A percentile compares a stretch with the other conserved stretches of the same genome.
These are phyloP conservation scores for Idris sp. DNA, from an alignment of 1,140 invertebrate species.

Conservation along the genomic window DNA sequence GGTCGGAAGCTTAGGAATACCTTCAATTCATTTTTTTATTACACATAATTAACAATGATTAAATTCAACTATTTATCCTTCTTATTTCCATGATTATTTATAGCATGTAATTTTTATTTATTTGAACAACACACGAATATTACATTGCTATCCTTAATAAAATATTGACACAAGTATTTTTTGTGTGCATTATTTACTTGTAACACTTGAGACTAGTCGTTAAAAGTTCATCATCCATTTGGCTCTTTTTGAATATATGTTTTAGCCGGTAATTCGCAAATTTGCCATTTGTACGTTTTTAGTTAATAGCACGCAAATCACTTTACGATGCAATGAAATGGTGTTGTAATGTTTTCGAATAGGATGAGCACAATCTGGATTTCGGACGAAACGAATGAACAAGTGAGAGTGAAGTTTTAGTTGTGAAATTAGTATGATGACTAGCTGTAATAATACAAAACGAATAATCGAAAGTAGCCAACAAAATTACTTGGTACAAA, in stretches of 20 bases:
- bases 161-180: slow-evolving; percentile 6
- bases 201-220: slow-evolving; percentile 2
- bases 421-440: slow-evolving; percentile 61
- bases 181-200: slow-evolving; percentile 13
- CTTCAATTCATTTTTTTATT: too few species aligned
- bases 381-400: slow-evolving; percentile 55
- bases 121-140: not conserved
- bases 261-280: slow-evolving; percentile 13
- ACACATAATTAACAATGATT: too few species aligned
- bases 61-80: too few species aligned
- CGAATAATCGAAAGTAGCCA: slow-evolving; percentile 51
- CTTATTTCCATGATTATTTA: too few species aligned
- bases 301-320: slow-evolving; percentile 29
- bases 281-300: slow-evolving; percentile 32
- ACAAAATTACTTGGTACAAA: slow-evolving; percentile 29
- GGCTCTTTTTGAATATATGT: not conserved
- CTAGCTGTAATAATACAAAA: slow-evolving; percentile 50
- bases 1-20: too few species aligned
- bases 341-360: slow-evolving; percentile 30
- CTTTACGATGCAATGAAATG: slow-evolving; percentile 38
- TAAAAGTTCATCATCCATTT: slow-evolving; percentile 19
- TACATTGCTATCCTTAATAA: slow-evolving; percentile 1
- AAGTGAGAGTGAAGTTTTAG: slow-evolving; percentile 55
- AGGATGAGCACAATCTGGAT: slow-evolving; percentile 50
- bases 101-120: too few species aligned